These are phyloP conservation scores for Colletes collaris DNA, from an alignment of 2,888 invertebrate genomes.

Conservation along the genomic window DNA sequence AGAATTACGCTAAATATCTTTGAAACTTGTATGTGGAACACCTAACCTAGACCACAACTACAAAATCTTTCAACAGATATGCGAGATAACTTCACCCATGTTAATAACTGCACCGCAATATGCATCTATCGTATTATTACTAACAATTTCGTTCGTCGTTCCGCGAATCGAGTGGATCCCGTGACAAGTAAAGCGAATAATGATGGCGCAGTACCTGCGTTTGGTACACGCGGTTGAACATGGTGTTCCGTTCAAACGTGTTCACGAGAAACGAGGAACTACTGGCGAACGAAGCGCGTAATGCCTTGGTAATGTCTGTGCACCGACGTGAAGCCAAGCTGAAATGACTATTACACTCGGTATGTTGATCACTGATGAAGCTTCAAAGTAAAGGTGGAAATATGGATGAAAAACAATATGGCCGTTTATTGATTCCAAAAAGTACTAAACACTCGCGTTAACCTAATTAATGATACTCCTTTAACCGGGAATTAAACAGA, in stretches of 20 bases:
- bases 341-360: background rate
- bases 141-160: constrained; percentile 13
- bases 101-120: background rate
- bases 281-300: constrained; percentile 18
- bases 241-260: constrained; percentile 23
- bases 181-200: constrained; percentile 28
- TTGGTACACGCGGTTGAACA: constrained; percentile 20
- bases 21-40: no score
- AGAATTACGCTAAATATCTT: no score
- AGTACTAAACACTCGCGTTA: background rate
- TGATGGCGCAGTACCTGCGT: constrained; percentile 28
- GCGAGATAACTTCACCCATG: background rate
- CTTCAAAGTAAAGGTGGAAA: background rate
- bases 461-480: background rate
- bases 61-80: background rate
- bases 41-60: no score
- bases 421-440: constrained; percentile 26
- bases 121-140: background rate
- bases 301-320: constrained; percentile 21
- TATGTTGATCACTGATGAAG: background rate
- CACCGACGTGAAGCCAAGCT: background rate
- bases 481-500: background rate
- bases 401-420: background rate
- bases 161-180: background rate
- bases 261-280: constrained; percentile 8